These are phyloP conservation scores for Monochamus alternatus DNA, from an alignment of 2,888 invertebrate species.

Conservation along the genomic window DNA sequence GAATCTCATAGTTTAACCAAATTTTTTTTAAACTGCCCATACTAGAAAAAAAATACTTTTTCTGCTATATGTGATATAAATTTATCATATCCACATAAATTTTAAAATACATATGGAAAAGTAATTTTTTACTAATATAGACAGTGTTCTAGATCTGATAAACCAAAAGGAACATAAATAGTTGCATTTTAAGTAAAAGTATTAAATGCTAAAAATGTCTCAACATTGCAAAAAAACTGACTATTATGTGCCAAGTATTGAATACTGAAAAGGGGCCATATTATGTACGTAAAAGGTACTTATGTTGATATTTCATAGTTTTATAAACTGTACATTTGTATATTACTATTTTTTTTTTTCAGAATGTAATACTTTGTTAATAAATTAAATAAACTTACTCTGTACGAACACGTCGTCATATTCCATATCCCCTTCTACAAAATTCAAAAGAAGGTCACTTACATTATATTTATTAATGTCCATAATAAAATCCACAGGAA, in stretches of 20 bases:
- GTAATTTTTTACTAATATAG: no score
- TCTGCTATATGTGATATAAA: no score
- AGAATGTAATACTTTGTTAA: constrained; percentile 13
- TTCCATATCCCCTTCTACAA: constrained; percentile 61
- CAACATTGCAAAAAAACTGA: no score
- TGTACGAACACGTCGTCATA: constrained; percentile 48
- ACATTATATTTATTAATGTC: constrained; percentile 63
- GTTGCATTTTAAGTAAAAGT: no score
- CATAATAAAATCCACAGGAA: constrained; percentile 65
- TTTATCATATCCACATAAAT: no score
- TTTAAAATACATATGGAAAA: no score
- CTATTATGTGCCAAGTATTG: not conserved
- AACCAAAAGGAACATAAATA: no score
- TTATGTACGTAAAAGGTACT: not conserved
- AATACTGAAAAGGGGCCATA: not conserved
- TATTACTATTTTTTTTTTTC: constrained; percentile 2
- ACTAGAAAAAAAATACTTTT: no score
- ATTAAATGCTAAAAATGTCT: no score
- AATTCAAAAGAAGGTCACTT: constrained; percentile 62
- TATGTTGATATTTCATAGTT: not conserved
- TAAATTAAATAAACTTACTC: constrained; percentile 18
- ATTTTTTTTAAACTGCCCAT: no score
- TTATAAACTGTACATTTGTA: not conserved
- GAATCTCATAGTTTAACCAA: no score
- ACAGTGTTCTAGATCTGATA: no score